A percentile compares a stretch with the other conserved stretches of the same genome.
phyloP scores from a whole-genome alignment of 2,888 invertebrate species.

The Caenorhabditis japonica region DNA sequence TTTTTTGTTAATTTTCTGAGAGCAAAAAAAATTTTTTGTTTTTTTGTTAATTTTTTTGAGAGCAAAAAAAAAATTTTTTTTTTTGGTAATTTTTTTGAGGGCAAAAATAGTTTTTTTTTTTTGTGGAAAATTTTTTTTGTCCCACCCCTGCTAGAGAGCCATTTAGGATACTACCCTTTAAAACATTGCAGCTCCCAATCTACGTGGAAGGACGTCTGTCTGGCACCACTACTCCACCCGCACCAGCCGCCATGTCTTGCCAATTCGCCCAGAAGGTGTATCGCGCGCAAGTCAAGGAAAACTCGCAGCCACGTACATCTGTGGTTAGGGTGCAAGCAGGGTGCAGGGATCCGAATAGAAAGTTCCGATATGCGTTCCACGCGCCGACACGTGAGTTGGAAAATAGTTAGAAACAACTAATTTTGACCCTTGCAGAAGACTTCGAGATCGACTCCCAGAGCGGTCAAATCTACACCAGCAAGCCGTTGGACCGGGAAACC shows the following conservation, averaged over 20 bases:
- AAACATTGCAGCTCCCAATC: slow-evolving; percentile 66
- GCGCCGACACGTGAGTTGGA: slow-evolving; percentile 39
- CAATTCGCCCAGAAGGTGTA: slow-evolving; percentile 66
- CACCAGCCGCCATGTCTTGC: slow-evolving; percentile 44
- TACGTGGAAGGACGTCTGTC: slow-evolving; percentile 28
- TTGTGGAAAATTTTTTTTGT: too few relatives aligned
- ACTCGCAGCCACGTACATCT: slow-evolving; percentile 47
- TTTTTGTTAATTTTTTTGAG: too few relatives aligned
- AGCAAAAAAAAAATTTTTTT: too few relatives aligned
- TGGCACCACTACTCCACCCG: background rate
- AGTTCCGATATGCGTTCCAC: slow-evolving; percentile 52
- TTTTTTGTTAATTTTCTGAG: too few relatives aligned
- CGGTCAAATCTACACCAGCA: slow-evolving; percentile 65
- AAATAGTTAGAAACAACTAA: too few relatives aligned
- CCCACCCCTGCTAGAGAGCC: too few relatives aligned
- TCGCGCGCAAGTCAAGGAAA: slow-evolving; percentile 68
- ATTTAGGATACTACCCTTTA: too few relatives aligned
- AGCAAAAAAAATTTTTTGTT: too few relatives aligned
- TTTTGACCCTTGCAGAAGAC: slow-evolving; percentile 60
- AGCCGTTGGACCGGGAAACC: slow-evolving; percentile 70
- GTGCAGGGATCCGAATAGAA: slow-evolving; percentile 33
- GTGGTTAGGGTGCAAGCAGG: slow-evolving; percentile 57
- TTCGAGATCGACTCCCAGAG: slow-evolving; percentile 67
- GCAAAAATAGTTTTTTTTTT: too few relatives aligned
- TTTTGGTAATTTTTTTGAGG: too few relatives aligned